Evolutionary conservation across 2,797 vertebrate genomes (phyloP), one percentile per base, ranked within the genome.

Genomic region (Toxotes lorentzi): DNA sequence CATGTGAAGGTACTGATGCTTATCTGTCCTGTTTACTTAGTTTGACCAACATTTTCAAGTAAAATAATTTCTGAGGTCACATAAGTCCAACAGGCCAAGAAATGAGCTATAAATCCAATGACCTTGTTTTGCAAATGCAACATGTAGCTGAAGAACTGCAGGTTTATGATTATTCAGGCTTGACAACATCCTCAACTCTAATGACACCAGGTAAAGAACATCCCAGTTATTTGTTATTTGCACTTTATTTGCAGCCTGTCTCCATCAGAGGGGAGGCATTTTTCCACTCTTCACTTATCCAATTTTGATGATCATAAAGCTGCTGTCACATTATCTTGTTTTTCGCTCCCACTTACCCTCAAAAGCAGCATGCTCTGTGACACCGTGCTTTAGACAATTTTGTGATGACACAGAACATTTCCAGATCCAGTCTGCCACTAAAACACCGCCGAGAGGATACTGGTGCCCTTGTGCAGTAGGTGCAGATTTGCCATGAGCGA

Each of bases 401-500:
- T 71, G 24, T 17, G 47, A 69, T 57, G 32, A 66, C 59, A 47
- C 34, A 41, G 16, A 82, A 79, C 48, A 60, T 67, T 63, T 69
- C 67, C 62, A 78, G 30, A 51, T 57, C 38, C 48, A 51, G 50
- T 73, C 62, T 80, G 43, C 68, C 56, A 24, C 57, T 11, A n/a
- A 62, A 76, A 35, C 66, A 11, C 40, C 57, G 27, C 21, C 23
- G 32, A 62, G 70, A 80, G 60, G 62, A 68, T 81, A 76, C 43
- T 12, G 23, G 35, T 77, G 66, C 54, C 69, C 64, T 79, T 72
- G 50, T 76, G 67, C 30, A 32, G 17, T 62, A 54, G 38, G 60
- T 64, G 76, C 38, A 43, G 50, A 74, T 81, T 65, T 69, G 70
- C 73, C 64, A 34, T 43, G 59, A 75, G 66, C 34, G 6, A 60